Evolutionary conservation across 2,113 vertebrate species (phyloP), one percentile per base, ranked within the genome.

Genomic region (Anthoscopus minutus): DNA sequence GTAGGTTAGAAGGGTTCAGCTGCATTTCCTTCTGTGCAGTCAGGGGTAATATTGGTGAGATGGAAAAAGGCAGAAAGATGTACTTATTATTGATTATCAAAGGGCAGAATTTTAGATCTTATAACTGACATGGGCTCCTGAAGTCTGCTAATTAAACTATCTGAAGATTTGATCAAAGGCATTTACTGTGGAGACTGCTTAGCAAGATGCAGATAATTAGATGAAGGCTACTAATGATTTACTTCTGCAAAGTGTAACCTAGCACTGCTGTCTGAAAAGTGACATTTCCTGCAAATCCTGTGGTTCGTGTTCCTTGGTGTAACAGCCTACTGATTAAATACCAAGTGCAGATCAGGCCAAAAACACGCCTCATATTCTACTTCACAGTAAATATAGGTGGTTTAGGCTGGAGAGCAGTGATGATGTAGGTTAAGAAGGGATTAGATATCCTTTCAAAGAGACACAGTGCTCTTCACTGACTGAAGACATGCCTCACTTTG

Each of bases 201-300:
- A 93, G 69, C 44, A 93, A 96, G 72, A 88, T 86, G 65, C 13
- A 81, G 57, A 45, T 94, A 96, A 97, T 96, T 90, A 81, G 77
- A 88, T 93, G 72, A 96, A 90, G 53, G n/a, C 88, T 88, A 90
- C 44, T 96, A 90, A 90, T 42, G 38, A 92, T 90, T 83, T 61
- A 88, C 71, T 71, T 90, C 76, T 93, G 93, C 77, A 72, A 88
- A 92, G 40, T 15, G 57, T 86, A 92, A 92, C 45, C 48, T 78
- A 64, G n/a, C 60, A 65, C 18, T 2, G 4, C 60, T 84, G 25
- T 40, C 76, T 93, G 62, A 71, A 91, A 92, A 56, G 69, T 79
- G 86, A 74, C 88, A 89, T 71, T 78, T 81, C 38, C 64, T 83
- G 47, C 54, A 91, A 70, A 71, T 84, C n/a, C 35, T 50, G 58